Conservation (phyloP, 2,888 invertebrate genomes). For the Harpalus rubripes region DNA sequence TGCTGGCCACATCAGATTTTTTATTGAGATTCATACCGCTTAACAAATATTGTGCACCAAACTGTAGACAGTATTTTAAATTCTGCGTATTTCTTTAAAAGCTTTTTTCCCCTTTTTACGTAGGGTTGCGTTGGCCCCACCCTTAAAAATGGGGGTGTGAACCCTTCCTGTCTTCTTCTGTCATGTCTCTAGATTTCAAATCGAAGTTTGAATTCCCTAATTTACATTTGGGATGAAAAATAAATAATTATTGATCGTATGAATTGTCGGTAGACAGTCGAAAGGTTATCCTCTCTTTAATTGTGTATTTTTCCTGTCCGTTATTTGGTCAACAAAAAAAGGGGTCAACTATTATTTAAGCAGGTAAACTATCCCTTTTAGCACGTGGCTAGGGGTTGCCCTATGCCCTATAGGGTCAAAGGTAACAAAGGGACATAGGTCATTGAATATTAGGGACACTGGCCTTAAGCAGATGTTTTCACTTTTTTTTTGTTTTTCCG, state of each 20-base stretch:
- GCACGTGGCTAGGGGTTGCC: neutral
- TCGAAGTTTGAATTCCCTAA: neutral
- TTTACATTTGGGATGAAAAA: neutral
- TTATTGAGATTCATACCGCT: neutral
- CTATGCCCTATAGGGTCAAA: conserved; percentile 22
- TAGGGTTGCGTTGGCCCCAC: conserved; percentile 52
- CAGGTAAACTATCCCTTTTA: neutral
- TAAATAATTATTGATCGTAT: neutral
- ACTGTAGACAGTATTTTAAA: conserved; percentile 69
- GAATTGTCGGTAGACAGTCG: too few species aligned
- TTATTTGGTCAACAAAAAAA: neutral
- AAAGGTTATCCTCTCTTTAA: neutral
- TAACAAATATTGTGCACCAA: neutral
- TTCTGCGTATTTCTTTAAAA: conserved; percentile 73
- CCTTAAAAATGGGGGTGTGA: conserved; percentile 15
- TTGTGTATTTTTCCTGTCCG: neutral
- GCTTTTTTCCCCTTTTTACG: conserved; percentile 71
- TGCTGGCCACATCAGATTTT: too few species aligned
- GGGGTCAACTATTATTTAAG: neutral
- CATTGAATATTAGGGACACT: conserved; percentile 71
- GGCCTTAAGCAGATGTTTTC: conserved; percentile 71
- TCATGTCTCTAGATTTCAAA: conserved; percentile 20
- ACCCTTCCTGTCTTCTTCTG: conserved; percentile 15
- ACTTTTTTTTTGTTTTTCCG: neutral
- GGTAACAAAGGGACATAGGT: conserved; percentile 28